Evolutionary conservation across 2,888 invertebrate species (phyloP), one percentile per base, ranked within the genome.

Genomic region (Byasa hedistus): DNA sequence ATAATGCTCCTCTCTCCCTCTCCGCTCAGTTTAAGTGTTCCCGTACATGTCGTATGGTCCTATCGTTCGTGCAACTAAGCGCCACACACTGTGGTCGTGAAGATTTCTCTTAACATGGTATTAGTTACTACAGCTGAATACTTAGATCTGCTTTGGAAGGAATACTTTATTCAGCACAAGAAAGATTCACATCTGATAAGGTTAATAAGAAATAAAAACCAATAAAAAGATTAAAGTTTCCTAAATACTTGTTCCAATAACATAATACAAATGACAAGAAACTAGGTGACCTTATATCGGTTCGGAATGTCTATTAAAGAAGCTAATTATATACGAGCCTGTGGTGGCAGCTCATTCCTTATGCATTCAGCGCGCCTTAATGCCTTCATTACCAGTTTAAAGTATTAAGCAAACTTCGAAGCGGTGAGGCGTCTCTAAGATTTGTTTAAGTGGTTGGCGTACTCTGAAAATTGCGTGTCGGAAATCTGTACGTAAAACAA

Each of bases 351-450:
- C 86, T 87, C 85, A 89, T 89, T 85, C 75, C 76, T 87, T 77
- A 91, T 91, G 87, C 90, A 90, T 89, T 88, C 89, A 84, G 86
- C 84, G 85, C 83, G 86, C 84, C 81, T 85, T 89, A 89, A 89
- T 88, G 83, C 86, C 86, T 89, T 90, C 87, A 89, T 90, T 89
- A 89, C 84, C 86, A 89, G 89, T 90, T 91, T 89, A 89, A 90
- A 90, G 90, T 89, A 89, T 89, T 87, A 89, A 85, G 85, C 84
- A 87, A 89, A 89, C 88, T 89, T 85, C 72, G 80, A 77, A 81
- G 78, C 79, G 79, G 79, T 76, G 79, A 83, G 80, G 81, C 79
- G 80, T 79, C 82, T 84, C 78, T 75, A 78, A 83, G 86, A 87
- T 88, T 87, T 85, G 82, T 84, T 80, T 82, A 86, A 87, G 82